Evolutionary conservation across 2,888 invertebrate genomes (phyloP).

Genomic region (Leistus spinibarbis): DNA sequence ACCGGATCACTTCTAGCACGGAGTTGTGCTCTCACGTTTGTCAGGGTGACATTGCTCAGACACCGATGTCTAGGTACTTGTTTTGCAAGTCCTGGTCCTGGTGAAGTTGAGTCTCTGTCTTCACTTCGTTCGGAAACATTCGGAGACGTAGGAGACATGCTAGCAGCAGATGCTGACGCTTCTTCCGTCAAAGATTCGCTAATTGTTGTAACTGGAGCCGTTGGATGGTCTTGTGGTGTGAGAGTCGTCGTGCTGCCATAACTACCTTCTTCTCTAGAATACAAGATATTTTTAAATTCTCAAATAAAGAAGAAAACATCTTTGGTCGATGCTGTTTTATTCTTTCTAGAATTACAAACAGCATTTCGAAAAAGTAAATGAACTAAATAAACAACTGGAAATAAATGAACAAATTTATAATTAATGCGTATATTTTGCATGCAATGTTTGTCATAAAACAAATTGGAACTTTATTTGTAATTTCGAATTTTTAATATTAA

Average conservation of each 20-base stretch:
- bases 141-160: conserved; percentile 45
- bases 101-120: not conserved
- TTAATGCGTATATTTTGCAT: no score
- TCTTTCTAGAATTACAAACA: no score
- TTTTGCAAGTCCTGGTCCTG: not conserved
- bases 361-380: no score
- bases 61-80: conserved; percentile 49
- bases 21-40: conserved; percentile 63
- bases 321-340: not conserved
- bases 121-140: not conserved
- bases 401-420: no score
- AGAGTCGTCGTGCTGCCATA: conserved; percentile 53
- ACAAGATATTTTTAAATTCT: not conserved
- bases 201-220: conserved; percentile 42
- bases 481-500: no score
- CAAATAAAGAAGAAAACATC: no score
- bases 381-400: no score
- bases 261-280: conserved; percentile 52
- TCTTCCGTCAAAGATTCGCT: conserved; percentile 49
- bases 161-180: conserved; percentile 48
- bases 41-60: conserved; percentile 59
- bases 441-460: not conserved
- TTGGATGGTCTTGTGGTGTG: conserved; percentile 50
- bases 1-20: conserved; percentile 58
- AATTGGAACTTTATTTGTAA: no score